These are phyloP conservation scores for Cynodonichthys magdalenae DNA, from an alignment of 2,797 vertebrate genomes.

Conservation along the genomic window DNA sequence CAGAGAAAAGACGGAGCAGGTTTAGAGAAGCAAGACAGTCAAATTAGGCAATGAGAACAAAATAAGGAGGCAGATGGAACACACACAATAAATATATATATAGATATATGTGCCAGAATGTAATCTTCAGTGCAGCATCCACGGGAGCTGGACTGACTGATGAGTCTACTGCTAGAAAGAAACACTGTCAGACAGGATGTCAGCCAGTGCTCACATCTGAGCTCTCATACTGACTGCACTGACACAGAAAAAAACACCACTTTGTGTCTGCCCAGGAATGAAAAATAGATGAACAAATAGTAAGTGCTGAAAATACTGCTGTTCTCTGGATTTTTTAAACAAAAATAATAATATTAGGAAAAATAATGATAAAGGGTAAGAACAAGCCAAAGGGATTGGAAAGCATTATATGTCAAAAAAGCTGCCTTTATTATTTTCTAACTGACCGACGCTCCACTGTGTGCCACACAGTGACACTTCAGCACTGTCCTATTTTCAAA, in stretches of 20 bases:
- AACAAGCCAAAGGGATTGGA: neutral
- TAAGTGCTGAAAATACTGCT: neutral
- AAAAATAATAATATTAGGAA: neutral
- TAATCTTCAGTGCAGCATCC: slow-evolving; percentile 30
- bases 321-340: neutral
- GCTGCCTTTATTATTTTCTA: slow-evolving; percentile 1
- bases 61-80: slow-evolving; percentile 30
- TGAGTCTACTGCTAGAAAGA: slow-evolving; percentile 41
- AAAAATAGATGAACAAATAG: neutral
- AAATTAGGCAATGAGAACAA: slow-evolving; percentile 16
- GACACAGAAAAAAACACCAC: slow-evolving; percentile 3
- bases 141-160: slow-evolving; percentile 30
- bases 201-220: slow-evolving; percentile 47
- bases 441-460: neutral
- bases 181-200: slow-evolving; percentile 45
- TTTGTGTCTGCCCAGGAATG: slow-evolving; percentile 9
- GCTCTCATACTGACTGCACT: slow-evolving; percentile 24
- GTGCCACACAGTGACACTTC: neutral
- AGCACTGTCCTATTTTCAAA: neutral
- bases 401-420: neutral
- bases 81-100: slow-evolving; percentile 1
- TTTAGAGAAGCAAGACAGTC: slow-evolving; percentile 22
- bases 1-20: neutral
- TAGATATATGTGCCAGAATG: neutral
- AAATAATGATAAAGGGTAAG: neutral